Conservation (phyloP, 2,113 vertebrate genomes). For the Heterochromis multidens region DNA sequence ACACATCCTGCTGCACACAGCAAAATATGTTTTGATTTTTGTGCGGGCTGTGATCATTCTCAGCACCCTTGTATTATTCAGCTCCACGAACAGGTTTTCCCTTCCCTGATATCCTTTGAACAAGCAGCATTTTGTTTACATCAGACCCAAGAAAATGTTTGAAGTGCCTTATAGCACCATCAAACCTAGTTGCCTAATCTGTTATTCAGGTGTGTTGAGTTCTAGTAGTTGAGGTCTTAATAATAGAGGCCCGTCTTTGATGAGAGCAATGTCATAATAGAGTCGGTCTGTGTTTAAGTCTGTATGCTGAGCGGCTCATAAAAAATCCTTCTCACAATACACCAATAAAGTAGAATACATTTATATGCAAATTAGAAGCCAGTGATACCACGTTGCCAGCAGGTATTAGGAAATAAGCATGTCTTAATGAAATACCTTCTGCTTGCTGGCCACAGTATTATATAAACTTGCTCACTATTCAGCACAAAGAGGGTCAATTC, state of each 20-base stretch:
- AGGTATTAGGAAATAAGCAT: conserved; percentile 54
- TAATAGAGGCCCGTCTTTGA: conserved; percentile 35
- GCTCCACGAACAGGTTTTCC: not conserved
- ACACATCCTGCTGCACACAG: not conserved
- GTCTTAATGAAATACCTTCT: conserved; percentile 58
- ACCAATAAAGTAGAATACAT: conserved; percentile 51
- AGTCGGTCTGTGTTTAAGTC: conserved; percentile 39
- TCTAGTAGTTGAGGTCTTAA: conserved; percentile 30
- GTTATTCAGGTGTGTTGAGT: conserved; percentile 12
- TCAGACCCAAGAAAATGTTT: conserved; percentile 19
- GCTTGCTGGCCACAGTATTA: conserved; percentile 20
- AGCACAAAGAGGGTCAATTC: conserved; percentile 31
- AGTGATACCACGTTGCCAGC: conserved; percentile 36
- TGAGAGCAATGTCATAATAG: conserved; percentile 40
- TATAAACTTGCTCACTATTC: conserved; percentile 15
- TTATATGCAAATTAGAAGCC: conserved; percentile 55
- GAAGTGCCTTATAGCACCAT: conserved; percentile 20
- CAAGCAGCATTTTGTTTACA: conserved; percentile 39
- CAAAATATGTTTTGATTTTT: not conserved
- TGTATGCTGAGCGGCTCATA: conserved; percentile 31
- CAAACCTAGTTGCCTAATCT: conserved; percentile 21
- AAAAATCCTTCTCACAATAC: conserved; percentile 52
- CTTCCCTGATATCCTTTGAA: conserved; percentile 25
- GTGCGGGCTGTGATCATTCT: conserved; percentile 16
- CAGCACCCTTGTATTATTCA: conserved; percentile 29